Evolutionary conservation across 2,113 vertebrate species (phyloP), one percentile per base, ranked within the genome.

Genomic region (Vulpes ferrilata): DNA sequence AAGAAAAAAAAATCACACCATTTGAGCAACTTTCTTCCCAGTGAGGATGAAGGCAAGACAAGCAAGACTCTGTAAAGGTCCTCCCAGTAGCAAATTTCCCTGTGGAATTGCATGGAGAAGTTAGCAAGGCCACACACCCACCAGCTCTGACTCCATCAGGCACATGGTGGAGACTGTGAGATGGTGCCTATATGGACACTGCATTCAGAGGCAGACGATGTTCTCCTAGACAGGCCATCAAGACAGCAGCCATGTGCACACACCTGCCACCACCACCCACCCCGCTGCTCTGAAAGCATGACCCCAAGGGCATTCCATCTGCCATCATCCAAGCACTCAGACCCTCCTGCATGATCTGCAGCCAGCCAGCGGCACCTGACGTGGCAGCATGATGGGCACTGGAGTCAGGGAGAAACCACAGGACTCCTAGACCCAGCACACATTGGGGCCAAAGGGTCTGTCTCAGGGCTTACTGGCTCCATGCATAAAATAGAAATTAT

Each of bases 181-280:
- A 5, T 1, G 2, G 43, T 4, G 12, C 19, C 5, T 1, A 15
- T 0, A 1, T 23, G 8, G 69, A 35, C 0, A 1, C 62, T 8
- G 53, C 15, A 13, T 62, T 67, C 3, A 16, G 16, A 11, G 55
- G 3, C 4, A 32, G 23, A 22, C 0, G 0, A 2, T 32, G 7
- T n/a, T 62, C 51, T 65, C 76, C 17, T 64, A 76, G 53, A 53
- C 1, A 1, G 8, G 64, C 22, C n/a, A 5, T 48, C 27, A 76
- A 43, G 25, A 19, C 1, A 64, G 9, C 11, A 1, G 4, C 11
- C 13, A 11, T 43, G 6, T 32, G 48, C 55, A 53, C 7, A 17
- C 1, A 43, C 3, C 7, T 51, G 74, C 20, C 69, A 35, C 22
- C 25, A 19, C 8, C n/a, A 30, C 20, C 85, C 1, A 3, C 0